These are phyloP conservation scores for Bathynomus jamesi DNA, from an alignment of 1,140 invertebrate species.

Conservation along the genomic window DNA sequence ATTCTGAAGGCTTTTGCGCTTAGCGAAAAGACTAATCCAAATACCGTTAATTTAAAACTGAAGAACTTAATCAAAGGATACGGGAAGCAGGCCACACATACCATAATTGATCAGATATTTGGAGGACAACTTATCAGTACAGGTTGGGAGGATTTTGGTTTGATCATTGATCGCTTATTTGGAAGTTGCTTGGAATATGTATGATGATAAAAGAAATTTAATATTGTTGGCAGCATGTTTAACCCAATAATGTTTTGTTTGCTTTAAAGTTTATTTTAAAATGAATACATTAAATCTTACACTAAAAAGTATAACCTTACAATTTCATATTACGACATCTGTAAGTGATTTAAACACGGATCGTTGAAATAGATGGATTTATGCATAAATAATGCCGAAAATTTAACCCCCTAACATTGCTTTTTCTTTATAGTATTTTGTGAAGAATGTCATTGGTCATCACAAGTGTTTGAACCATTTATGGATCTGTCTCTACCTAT, in stretches of 20 bases:
- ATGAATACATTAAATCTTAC: too few relatives aligned
- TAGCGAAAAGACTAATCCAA: constrained; percentile 56
- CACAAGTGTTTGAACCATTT: constrained; percentile 81
- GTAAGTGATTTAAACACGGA: too few relatives aligned
- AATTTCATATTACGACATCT: too few relatives aligned
- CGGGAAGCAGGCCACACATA: constrained; percentile 68
- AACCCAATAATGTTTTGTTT: neutral
- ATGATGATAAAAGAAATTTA: too few relatives aligned
- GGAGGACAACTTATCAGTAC: constrained; percentile 82
- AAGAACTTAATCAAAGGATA: constrained; percentile 63
- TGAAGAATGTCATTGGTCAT: constrained; percentile 75
- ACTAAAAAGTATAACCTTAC: too few relatives aligned
- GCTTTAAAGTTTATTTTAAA: neutral
- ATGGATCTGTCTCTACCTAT: constrained; percentile 89
- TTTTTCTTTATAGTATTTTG: constrained; percentile 56
- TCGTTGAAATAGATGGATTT: too few relatives aligned
- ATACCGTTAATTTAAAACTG: constrained; percentile 60
- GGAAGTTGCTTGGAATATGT: too few relatives aligned
- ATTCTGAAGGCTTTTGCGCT: constrained; percentile 64
- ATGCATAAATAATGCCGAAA: too few relatives aligned
- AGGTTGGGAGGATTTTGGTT: too few relatives aligned
- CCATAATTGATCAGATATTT: constrained; percentile 77
- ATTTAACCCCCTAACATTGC: too few relatives aligned
- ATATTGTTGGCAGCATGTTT: neutral
- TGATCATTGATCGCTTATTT: too few relatives aligned